Conservation (phyloP, 2,113 vertebrate species). For the Sprattus sprattus region DNA sequence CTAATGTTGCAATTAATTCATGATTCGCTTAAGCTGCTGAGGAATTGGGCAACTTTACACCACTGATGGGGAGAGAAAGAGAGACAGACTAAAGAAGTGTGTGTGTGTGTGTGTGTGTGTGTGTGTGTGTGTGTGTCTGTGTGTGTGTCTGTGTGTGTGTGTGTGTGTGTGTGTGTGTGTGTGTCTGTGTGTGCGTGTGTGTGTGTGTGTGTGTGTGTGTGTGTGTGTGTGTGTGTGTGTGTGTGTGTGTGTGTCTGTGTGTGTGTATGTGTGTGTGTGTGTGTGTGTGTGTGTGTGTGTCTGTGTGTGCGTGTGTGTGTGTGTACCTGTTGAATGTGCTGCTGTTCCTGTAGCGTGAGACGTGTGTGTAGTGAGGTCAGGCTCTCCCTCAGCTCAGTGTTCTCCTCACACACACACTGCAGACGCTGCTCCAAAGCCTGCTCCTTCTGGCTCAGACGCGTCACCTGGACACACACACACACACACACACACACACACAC, state of each 20-base stretch:
- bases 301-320: slow-evolving; percentile 2
- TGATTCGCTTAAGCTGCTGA: no score
- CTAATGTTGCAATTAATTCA: no score
- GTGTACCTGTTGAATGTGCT: slow-evolving; percentile 42
- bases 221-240: not conserved
- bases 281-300: not conserved
- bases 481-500: slow-evolving; percentile 10
- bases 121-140: no score
- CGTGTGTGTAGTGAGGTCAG: slow-evolving; percentile 31
- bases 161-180: no score
- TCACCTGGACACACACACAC: slow-evolving; percentile 26
- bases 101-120: no score
- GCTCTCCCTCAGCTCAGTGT: slow-evolving; percentile 26
- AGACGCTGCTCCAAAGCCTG: slow-evolving; percentile 31
- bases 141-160: no score
- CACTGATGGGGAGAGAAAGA: no score
- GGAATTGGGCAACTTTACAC: no score
- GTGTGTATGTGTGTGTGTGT: not conserved
- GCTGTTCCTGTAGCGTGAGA: slow-evolving; percentile 32
- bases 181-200: no score
- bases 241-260: not conserved
- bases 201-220: not conserved
- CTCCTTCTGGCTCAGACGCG: slow-evolving; percentile 25
- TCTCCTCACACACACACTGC: slow-evolving; percentile 33
- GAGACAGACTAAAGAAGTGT: no score